These are phyloP conservation scores for Actenoides hombroni DNA, from an alignment of 2,113 vertebrate genomes.

Conservation along the genomic window DNA sequence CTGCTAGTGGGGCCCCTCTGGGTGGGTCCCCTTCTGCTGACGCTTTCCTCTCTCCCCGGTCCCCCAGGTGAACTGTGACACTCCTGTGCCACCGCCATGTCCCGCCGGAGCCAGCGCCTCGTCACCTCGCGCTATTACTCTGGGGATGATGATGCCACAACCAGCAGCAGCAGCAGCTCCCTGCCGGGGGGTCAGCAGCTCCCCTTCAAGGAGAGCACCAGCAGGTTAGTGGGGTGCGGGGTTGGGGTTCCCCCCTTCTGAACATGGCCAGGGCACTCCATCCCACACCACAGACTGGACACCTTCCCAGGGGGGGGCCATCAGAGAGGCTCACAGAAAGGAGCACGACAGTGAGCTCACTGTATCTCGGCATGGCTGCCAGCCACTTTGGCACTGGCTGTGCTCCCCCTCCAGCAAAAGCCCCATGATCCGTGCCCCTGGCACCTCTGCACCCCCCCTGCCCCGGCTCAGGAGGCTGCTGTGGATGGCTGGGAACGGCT, in stretches of 20 bases:
- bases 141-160: constrained; percentile 79
- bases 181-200: constrained; percentile 51
- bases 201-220: constrained; percentile 60
- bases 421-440: not conserved
- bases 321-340: fast-evolving
- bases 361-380: not conserved
- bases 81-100: constrained; percentile 50
- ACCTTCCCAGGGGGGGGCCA: not conserved
- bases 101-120: constrained; percentile 83
- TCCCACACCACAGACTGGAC: fast-evolving
- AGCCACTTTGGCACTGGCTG: not conserved
- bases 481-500: not conserved
- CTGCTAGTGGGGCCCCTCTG: not conserved
- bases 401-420: not conserved
- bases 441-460: not conserved
- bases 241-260: too few relatives aligned
- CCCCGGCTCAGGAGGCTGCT: not conserved
- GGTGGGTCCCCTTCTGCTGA: not conserved
- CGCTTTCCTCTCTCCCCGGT: not conserved
- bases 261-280: fast-evolving
- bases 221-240: constrained; percentile 22
- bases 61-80: not conserved
- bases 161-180: constrained; percentile 69
- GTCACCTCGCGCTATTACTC: constrained; percentile 76
- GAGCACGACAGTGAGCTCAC: fast-evolving